phyloP scores from a whole-genome alignment of 2,797 vertebrate genomes.

The Acrossocheilus wenchowensis region DNA sequence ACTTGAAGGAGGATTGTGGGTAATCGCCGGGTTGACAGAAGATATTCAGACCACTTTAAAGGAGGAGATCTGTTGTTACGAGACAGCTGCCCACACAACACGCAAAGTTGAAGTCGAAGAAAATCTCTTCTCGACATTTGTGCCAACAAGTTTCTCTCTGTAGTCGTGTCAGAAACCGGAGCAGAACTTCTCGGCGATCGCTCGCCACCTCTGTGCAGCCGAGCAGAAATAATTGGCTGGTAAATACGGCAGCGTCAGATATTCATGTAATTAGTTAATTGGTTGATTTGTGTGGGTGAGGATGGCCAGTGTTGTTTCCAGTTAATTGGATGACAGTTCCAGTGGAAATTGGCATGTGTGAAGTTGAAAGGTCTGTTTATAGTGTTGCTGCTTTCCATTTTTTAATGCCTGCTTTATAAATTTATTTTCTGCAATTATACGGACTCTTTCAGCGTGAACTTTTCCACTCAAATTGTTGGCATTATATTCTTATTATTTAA shows the following conservation, averaged over 20 bases:
- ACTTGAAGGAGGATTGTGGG: neutral
- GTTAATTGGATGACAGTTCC: constrained; percentile 76
- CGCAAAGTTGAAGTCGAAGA: neutral
- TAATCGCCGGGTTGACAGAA: neutral
- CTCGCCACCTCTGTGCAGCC: constrained; percentile 48
- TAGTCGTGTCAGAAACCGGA: constrained; percentile 25
- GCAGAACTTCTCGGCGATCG: constrained; percentile 2
- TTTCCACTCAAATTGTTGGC: neutral
- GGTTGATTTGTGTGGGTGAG: constrained; percentile 76
- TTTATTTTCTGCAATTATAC: constrained; percentile 29
- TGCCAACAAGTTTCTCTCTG: constrained; percentile 23
- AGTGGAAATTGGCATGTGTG: constrained; percentile 73
- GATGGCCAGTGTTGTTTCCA: constrained; percentile 55
- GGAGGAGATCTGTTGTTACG: neutral
- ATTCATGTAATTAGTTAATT: constrained; percentile 76
- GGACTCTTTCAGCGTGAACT: neutral
- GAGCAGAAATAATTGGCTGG: constrained; percentile 71
- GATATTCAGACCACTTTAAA: neutral
- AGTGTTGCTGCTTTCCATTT: constrained; percentile 62
- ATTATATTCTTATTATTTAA: constrained; percentile 14
- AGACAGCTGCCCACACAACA: constrained; percentile 33
- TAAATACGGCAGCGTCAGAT: constrained; percentile 69
- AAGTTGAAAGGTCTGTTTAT: constrained; percentile 64
- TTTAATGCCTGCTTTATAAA: constrained; percentile 63
- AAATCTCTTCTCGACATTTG: neutral